Evolutionary conservation across 2,888 invertebrate genomes (phyloP), one percentile per base, ranked within the genome.

Genomic region (Ptychoptera contaminata): DNA sequence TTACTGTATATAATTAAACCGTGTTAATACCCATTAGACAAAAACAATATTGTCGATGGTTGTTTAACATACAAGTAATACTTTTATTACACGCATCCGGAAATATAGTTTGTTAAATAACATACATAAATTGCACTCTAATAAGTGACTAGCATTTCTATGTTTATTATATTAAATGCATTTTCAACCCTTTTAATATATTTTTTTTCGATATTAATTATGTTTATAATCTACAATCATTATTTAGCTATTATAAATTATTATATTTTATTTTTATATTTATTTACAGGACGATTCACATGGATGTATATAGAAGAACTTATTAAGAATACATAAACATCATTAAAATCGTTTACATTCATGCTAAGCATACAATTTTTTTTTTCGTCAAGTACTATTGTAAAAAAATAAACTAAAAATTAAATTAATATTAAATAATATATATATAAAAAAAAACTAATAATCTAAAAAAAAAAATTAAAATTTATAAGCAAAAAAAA

Each of bases 301-400:
- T 60, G 59, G 58, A 62, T 53, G 59, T 61, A 45, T 63, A 61
- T 56, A 60, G 63, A 54, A 61, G 62, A 56, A 57, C 54, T 50
- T 60, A 58, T 55, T 55, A 54, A 51, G n/a, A n/a, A n/a, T n/a
- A n/a, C n/a, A n/a, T n/a, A n/a, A n/a, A n/a, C n/a, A n/a, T n/a
- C n/a, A 23, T 23, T 23, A 23, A 23, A 3, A 48, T 47, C 40
- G 32, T 31, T 16, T 31, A 12, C 14, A 12, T 15, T 9, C 39
- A 16, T n/a, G 2, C 8, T 29, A 39, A 39, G n/a, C 16, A 29
- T 39, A 39, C 6, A 10, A 23, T 8, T 14, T 14, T 16, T 7
- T 14, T 16, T 14, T 44, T 12, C 12, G 31, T 16, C 14, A 36
- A 29, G 12, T 16, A 36, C 10, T 34, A 41, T n/a, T 31, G n/a